phyloP scores from a whole-genome alignment of 2,797 vertebrate genomes.

The Notolepis coatsorum region DNA sequence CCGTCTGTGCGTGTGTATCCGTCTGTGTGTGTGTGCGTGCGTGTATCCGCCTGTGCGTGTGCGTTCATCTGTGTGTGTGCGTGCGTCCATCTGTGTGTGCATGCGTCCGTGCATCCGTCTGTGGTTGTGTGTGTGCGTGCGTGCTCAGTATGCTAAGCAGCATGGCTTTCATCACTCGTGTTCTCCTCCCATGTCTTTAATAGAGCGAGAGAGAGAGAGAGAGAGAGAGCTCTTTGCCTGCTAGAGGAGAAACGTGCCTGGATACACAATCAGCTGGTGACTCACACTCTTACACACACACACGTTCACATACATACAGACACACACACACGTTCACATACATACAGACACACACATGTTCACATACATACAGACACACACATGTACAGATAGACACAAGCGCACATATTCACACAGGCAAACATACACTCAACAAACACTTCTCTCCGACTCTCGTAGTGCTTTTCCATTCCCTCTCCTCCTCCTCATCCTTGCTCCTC shows the following conservation, averaged over 20 bases:
- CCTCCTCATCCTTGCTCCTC: neutral
- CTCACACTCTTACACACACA: conserved; percentile 1
- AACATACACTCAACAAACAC: neutral
- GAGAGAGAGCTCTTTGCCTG: neutral
- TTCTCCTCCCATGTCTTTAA: conserved; percentile 47
- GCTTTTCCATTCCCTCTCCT: neutral
- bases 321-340: neutral
- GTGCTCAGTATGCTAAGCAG: conserved; percentile 19
- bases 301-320: neutral
- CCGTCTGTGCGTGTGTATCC: too few species aligned
- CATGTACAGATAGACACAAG: neutral
- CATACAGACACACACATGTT: neutral
- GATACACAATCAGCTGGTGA: conserved; percentile 47
- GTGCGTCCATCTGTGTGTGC: too few species aligned
- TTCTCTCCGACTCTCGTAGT: neutral
- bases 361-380: conserved; percentile 4
- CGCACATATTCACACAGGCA: neutral
- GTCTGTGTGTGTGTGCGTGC: too few species aligned
- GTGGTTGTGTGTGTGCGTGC: too few species aligned
- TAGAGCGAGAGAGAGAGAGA: neutral
- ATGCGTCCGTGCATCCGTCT: too few species aligned
- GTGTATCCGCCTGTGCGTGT: too few species aligned
- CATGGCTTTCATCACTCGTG: conserved; percentile 29
- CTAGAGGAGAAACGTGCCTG: conserved; percentile 38
- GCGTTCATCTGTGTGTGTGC: too few species aligned